Conservation (phyloP, 2,113 vertebrate genomes). For the Porphyrio hochstetteri region DNA sequence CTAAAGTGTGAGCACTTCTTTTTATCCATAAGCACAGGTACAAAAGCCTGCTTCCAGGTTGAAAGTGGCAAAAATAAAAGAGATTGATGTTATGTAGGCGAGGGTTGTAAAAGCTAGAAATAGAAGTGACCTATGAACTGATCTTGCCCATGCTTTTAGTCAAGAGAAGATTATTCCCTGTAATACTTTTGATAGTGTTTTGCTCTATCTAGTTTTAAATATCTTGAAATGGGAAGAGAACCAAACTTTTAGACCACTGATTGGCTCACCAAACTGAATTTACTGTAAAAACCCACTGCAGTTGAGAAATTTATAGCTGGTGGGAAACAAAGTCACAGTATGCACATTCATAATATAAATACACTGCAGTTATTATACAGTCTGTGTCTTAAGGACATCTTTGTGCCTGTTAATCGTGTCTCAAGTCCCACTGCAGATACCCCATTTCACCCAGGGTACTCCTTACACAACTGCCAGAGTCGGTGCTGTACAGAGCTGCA, state of each 20-base stretch:
- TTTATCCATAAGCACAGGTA: not conserved
- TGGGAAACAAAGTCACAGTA: not conserved
- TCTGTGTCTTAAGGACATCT: not conserved
- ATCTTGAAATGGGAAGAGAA: not conserved
- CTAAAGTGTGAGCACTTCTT: not conserved
- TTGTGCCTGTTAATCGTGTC: not conserved
- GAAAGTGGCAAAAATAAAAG: constrained; percentile 13
- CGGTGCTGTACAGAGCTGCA: not conserved
- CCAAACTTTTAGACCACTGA: not conserved
- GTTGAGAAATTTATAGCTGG: not conserved
- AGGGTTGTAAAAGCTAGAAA: not conserved
- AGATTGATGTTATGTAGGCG: not conserved
- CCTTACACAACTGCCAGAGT: not conserved
- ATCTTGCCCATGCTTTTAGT: not conserved
- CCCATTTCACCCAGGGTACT: not conserved
- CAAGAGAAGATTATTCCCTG: not conserved
- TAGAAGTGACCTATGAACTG: not conserved
- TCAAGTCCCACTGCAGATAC: not conserved
- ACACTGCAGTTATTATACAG: not conserved
- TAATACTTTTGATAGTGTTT: not conserved
- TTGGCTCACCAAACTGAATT: not conserved
- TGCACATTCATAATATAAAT: not conserved
- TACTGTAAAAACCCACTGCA: not conserved
- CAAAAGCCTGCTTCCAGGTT: not conserved
- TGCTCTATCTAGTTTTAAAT: not conserved